A percentile compares a stretch with the other conserved stretches of the same genome.
Evolutionary conservation across 23 tunicate genomes (phyloP).

Genomic region (Diplosoma virens): DNA sequence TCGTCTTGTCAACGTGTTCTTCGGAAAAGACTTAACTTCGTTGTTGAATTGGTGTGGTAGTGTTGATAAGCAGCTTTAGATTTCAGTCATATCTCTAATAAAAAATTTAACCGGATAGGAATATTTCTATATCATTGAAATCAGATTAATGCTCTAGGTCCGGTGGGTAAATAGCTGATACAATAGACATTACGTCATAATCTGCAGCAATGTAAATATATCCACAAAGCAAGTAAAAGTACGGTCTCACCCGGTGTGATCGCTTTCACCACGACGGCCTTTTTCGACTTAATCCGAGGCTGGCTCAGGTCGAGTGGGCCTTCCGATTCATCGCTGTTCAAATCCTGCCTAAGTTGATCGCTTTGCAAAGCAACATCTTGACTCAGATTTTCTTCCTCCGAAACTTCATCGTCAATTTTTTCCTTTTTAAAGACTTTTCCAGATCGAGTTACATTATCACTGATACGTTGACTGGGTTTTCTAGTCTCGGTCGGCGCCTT

Average conservation of each 20-base stretch:
- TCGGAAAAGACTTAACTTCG: no score
- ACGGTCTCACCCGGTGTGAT: background rate
- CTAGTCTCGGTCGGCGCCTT: background rate
- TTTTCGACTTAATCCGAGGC: background rate
- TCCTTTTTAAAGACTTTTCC: background rate
- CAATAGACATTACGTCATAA: background rate
- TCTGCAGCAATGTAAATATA: no score
- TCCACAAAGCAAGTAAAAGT: background rate
- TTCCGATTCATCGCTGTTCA: background rate
- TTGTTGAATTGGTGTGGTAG: no score
- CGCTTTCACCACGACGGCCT: background rate
- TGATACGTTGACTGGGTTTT: background rate
- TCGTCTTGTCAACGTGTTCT: no score
- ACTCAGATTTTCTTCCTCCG: background rate
- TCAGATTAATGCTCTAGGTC: no score
- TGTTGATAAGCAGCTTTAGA: no score
- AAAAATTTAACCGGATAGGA: background rate
- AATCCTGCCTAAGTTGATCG: background rate
- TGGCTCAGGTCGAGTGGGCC: constrained; percentile 14
- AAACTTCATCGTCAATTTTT: background rate
- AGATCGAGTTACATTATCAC: background rate
- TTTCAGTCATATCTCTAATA: no score
- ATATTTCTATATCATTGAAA: background rate
- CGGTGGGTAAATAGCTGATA: no score
- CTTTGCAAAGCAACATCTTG: background rate